These are phyloP conservation scores for Platycheirus albimanus DNA, from an alignment of 2,888 invertebrate genomes.

Conservation along the genomic window DNA sequence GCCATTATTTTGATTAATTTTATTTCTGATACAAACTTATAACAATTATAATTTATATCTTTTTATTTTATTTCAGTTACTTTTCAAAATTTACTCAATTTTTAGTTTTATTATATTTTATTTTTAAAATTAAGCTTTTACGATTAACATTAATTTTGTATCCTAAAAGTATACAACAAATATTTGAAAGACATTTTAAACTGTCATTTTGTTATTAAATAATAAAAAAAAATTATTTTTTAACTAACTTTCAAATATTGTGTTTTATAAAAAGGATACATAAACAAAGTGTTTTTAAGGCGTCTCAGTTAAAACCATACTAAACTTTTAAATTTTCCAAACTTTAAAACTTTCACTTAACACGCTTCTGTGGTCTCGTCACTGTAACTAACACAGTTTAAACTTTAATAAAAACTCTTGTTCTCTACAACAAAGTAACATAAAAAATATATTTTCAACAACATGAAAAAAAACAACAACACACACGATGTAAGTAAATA, in stretches of 20 bases:
- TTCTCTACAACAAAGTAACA: neutral
- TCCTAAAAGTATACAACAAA: slow-evolving; percentile 3
- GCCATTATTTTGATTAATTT: slow-evolving; percentile 75
- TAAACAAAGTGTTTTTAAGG: too few relatives aligned
- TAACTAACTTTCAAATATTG: too few relatives aligned
- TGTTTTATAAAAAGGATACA: too few relatives aligned
- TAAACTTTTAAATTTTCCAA: neutral
- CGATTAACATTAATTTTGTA: slow-evolving; percentile 7
- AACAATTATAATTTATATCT: slow-evolving; percentile 25
- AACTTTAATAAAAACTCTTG: neutral
- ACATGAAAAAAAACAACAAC: slow-evolving; percentile 30
- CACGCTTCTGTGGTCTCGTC: slow-evolving; percentile 48
- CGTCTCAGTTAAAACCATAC: too few relatives aligned
- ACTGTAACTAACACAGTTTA: slow-evolving; percentile 47
- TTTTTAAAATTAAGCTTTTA: slow-evolving; percentile 19
- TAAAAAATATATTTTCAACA: slow-evolving; percentile 7
- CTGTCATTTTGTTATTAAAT: too few relatives aligned
- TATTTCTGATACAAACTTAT: slow-evolving; percentile 11
- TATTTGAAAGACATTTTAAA: neutral
- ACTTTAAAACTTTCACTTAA: neutral
- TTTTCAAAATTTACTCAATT: slow-evolving; percentile 51
- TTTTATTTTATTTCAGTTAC: slow-evolving; percentile 53
- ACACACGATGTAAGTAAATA: slow-evolving; percentile 68
- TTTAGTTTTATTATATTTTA: too few relatives aligned
- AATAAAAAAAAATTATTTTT: too few relatives aligned